Evolutionary conservation across 2,113 vertebrate species (phyloP), one percentile per base, ranked within the genome.

Genomic region (Chauna torquata): DNA sequence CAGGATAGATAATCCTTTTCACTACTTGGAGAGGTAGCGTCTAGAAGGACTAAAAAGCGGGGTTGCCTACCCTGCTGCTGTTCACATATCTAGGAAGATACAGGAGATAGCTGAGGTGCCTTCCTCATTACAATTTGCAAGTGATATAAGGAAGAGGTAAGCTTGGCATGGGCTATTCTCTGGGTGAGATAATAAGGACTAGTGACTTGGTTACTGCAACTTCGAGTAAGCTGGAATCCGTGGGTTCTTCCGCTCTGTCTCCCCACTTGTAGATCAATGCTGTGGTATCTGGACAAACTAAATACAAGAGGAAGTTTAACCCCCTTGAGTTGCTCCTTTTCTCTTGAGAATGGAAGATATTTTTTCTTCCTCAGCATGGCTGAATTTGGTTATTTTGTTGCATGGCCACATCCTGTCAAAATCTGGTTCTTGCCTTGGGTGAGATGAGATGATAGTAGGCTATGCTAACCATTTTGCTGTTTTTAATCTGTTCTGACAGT

Each of bases 191-290:
- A 17, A 91, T 55, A 23, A 65, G 74, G 30, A 45, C 65, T 32
- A 65, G 23, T 72, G 81, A 47, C 42, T 74, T 62, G 25, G 8
- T 89, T 86, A 22, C 64, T 75, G 25, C n/a, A 3, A 4, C n/a
- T 71, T 55, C 16, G 27, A 66, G 12, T 75, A 59, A 36, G 3
- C 36, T 71, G 49, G 9, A 57, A 44, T 69, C 30, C 76, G 34
- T 27, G 9, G 11, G 17, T 65, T 28, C 4, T 8, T 76, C 16
- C 8, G 11, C 5, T 22, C 49, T 78, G 14, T 9, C 12, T 4
- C 5, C 7, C 2, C 0, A 5, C 19, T 34, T 34, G 4, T 23
- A 57, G 27, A 19, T 8, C 22, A 42, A 3, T 75, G 12, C 47
- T 80, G 24, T 59, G 15, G 17, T 82, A 13, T 55, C 44, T 3